phyloP scores from a whole-genome alignment of 2,113 vertebrate genomes.

The Tupaia chinensis region DNA sequence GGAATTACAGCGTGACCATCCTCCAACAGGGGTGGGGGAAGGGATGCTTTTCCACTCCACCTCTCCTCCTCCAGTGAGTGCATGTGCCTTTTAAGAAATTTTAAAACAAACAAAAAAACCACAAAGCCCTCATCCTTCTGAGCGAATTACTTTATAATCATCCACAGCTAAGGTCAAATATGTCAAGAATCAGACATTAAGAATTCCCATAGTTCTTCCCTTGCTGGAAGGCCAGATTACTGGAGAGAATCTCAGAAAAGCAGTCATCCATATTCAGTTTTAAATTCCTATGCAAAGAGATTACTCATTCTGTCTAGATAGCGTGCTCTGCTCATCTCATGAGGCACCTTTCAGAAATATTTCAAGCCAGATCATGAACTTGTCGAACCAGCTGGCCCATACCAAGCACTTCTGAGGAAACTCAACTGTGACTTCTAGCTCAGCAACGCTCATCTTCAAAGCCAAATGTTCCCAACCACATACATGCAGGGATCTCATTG shows the following conservation, averaged over 20 bases:
- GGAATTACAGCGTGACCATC: too few relatives aligned
- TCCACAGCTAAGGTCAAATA: not conserved
- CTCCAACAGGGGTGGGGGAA: too few relatives aligned
- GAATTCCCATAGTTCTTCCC: not conserved
- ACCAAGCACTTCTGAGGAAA: slow-evolving; percentile 25
- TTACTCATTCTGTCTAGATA: not conserved
- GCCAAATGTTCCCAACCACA: slow-evolving; percentile 8
- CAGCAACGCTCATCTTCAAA: slow-evolving; percentile 61
- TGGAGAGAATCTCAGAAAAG: not conserved
- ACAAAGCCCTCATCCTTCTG: slow-evolving; percentile 2
- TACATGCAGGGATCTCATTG: slow-evolving; percentile 4
- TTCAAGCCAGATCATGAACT: not conserved
- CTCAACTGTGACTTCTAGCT: not conserved
- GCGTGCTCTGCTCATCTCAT: not conserved
- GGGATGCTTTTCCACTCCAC: too few relatives aligned
- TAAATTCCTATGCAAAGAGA: slow-evolving; percentile 4
- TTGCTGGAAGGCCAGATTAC: not conserved
- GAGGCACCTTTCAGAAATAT: not conserved
- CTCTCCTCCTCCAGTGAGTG: too few relatives aligned
- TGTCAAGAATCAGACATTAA: not conserved
- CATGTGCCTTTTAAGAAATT: too few relatives aligned
- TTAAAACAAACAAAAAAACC: not conserved
- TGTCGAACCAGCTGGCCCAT: not conserved
- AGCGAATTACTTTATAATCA: not conserved
- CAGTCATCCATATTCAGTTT: not conserved